These are phyloP conservation scores for Conomelus anceps DNA, from an alignment of 2,888 invertebrate species.

Conservation along the genomic window DNA sequence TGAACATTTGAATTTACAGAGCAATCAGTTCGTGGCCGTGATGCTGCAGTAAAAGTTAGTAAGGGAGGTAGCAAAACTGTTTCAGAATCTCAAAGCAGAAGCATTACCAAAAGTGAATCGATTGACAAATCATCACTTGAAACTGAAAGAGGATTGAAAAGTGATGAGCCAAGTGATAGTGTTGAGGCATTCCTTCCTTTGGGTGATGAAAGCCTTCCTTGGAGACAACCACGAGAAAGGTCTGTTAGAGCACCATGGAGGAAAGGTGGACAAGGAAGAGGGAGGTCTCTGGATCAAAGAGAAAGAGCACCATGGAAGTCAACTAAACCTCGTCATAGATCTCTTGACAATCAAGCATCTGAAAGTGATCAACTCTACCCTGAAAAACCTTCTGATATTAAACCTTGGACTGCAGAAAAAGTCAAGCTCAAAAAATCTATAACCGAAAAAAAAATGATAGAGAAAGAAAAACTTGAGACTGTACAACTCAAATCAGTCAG, in stretches of 20 bases:
- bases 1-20: slow-evolving; percentile 42
- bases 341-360: slow-evolving; percentile 27
- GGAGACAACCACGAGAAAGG: slow-evolving; percentile 30
- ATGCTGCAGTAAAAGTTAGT: slow-evolving; percentile 43
- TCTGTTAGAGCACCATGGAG: slow-evolving; percentile 31
- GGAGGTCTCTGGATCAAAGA: slow-evolving; percentile 30
- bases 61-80: slow-evolving; percentile 37
- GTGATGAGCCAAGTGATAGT: slow-evolving; percentile 26
- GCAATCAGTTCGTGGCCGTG: slow-evolving; percentile 46
- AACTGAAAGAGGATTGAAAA: slow-evolving; percentile 18
- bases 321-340: slow-evolving; percentile 20
- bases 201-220: slow-evolving; percentile 50
- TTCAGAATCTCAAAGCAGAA: background rate
- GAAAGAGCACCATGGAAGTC: slow-evolving; percentile 14
- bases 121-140: slow-evolving; percentile 17
- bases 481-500: slow-evolving; percentile 48
- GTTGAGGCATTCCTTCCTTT: slow-evolving; percentile 44
- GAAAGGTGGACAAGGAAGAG: slow-evolving; percentile 18
- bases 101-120: background rate
- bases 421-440: slow-evolving; percentile 39
- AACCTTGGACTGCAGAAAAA: slow-evolving; percentile 42
- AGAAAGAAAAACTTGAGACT: slow-evolving; percentile 40
- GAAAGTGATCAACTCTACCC: slow-evolving; percentile 39
- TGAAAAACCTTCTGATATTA: slow-evolving; percentile 34
- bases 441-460: slow-evolving; percentile 31